These are phyloP conservation scores for Pelecanus crispus DNA, from an alignment of 2,113 vertebrate genomes.

Conservation along the genomic window DNA sequence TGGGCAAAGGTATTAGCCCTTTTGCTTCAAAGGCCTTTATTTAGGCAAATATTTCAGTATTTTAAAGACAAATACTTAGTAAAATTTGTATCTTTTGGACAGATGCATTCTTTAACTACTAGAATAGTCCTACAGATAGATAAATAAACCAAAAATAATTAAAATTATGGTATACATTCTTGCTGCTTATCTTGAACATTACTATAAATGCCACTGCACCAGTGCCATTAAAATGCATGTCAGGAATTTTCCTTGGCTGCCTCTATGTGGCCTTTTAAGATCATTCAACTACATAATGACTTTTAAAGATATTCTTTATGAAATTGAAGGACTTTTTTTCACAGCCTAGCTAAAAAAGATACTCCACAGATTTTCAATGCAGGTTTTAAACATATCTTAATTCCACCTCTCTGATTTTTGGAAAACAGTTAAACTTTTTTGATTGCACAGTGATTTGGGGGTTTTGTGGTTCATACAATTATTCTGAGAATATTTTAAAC, in stretches of 20 bases:
- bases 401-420: not conserved
- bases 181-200: not conserved
- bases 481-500: not conserved
- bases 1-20: conserved; percentile 23
- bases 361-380: conserved; percentile 11
- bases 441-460: not conserved
- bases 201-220: conserved; percentile 10
- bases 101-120: not conserved
- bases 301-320: conserved; percentile 61
- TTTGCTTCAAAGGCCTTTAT: conserved; percentile 14
- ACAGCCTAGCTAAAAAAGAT: not conserved
- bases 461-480: not conserved
- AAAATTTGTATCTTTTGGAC: not conserved
- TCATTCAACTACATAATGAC: conserved; percentile 40
- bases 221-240: conserved; percentile 36
- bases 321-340: conserved; percentile 10
- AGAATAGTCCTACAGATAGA: not conserved
- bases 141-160: not conserved
- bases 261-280: conserved; percentile 24
- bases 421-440: not conserved
- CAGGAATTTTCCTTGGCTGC: conserved; percentile 34
- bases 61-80: conserved; percentile 2
- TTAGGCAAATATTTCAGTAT: conserved; percentile 3
- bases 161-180: not conserved
- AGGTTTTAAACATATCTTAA: not conserved